These are phyloP conservation scores for Nephrotoma guestfalica DNA, from an alignment of 2,888 invertebrate genomes.

Conservation along the genomic window DNA sequence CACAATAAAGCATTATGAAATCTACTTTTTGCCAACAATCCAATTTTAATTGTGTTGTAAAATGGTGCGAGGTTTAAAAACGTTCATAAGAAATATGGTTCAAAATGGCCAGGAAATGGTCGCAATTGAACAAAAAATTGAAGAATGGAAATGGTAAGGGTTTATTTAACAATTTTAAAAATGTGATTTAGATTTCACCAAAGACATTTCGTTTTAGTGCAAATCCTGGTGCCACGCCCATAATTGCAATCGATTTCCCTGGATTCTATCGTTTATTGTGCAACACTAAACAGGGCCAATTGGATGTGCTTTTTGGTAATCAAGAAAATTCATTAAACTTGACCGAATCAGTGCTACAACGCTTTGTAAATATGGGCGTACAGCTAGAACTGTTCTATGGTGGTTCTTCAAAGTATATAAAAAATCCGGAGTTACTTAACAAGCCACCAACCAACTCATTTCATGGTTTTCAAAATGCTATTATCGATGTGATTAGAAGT, in stretches of 20 bases:
- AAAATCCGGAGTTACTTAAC: not conserved
- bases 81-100: not conserved
- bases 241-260: not conserved
- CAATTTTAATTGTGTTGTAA: not conserved
- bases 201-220: not conserved
- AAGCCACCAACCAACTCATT: too few species aligned
- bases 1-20: too few species aligned
- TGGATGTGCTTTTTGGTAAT: not conserved
- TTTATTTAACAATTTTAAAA: not conserved
- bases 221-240: not conserved
- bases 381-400: not conserved
- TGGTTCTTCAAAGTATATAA: not conserved
- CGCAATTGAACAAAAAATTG: not conserved
- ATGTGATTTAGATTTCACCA: not conserved
- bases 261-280: not conserved
- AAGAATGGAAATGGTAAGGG: not conserved
- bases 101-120: not conserved
- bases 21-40: too few species aligned
- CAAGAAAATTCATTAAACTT: not conserved
- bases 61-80: not conserved
- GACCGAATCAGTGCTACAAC: not conserved
- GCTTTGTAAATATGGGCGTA: not conserved
- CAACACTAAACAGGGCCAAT: not conserved
- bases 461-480: too few species aligned
- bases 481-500: too few species aligned